Conservation (phyloP, 2,888 invertebrate species). For the Anthophora plumipes region DNA sequence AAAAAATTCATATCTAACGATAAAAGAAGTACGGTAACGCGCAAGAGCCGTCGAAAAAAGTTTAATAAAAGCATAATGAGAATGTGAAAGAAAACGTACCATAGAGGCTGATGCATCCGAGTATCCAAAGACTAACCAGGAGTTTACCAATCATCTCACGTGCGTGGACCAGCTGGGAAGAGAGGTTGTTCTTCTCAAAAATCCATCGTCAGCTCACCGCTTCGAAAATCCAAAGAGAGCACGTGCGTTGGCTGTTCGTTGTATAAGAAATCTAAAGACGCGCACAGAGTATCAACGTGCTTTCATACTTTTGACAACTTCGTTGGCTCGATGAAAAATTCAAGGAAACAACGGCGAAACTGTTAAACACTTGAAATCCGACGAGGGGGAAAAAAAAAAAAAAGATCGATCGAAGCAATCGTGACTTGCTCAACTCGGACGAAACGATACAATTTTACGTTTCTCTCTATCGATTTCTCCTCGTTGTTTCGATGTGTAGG, state of each 20-base stretch:
- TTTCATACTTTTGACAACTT: constrained; percentile 38
- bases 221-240: constrained; percentile 41
- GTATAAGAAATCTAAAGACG: neutral
- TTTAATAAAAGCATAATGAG: neutral
- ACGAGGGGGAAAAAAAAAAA: neutral
- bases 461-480: constrained; percentile 28
- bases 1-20: no score
- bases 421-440: constrained; percentile 17
- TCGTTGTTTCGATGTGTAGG: neutral
- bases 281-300: constrained; percentile 26
- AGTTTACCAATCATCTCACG: constrained; percentile 82
- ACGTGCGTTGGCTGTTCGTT: constrained; percentile 36
- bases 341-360: neutral
- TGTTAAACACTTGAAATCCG: neutral
- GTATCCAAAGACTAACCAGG: constrained; percentile 78
- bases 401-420: constrained; percentile 20
- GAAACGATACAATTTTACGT: neutral
- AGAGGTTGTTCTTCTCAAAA: constrained; percentile 58
- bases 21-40: no score
- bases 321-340: neutral
- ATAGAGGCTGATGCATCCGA: constrained; percentile 78
- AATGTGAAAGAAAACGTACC: constrained; percentile 70
- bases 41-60: no score
- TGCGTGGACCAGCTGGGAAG: constrained; percentile 55
- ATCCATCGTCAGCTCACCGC: constrained; percentile 51